Percentiles rank a stretch among this genome's conserved stretches.
phyloP scores from a whole-genome alignment of 2,888 invertebrate species.

The Amphipyra berbera region DNA sequence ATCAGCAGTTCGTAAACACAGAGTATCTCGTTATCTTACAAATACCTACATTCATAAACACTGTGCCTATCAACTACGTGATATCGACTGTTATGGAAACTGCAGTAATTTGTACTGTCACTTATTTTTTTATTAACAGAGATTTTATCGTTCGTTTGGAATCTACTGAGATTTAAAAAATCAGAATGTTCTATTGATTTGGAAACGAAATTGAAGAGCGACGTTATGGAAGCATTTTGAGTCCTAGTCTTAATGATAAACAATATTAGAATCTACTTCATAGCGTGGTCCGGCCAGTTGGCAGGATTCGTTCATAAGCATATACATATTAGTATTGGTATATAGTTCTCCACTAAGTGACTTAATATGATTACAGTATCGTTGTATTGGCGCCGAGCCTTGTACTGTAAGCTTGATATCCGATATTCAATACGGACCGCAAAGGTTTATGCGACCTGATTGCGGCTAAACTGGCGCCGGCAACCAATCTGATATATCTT shows the following conservation, averaged over 20 bases:
- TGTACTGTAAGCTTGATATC: conserved; percentile 67
- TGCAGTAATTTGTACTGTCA: conserved; percentile 15
- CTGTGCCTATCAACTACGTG: conserved; percentile 65
- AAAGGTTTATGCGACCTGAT: conserved; percentile 75
- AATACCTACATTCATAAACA: conserved; percentile 70
- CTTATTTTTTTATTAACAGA: background rate
- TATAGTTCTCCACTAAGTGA: background rate
- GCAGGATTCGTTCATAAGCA: background rate
- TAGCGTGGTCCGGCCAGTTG: background rate
- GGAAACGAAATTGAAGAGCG: background rate
- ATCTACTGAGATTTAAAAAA: background rate
- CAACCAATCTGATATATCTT: conserved; percentile 25
- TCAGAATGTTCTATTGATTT: background rate
- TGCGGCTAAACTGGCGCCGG: conserved; percentile 72
- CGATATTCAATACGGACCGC: conserved; percentile 77
- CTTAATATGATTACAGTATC: conserved; percentile 4
- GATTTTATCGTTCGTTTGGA: background rate
- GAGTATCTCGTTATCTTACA: conserved; percentile 70
- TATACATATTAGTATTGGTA: background rate
- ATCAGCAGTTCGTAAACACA: conserved; percentile 75
- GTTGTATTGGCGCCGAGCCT: conserved; percentile 16
- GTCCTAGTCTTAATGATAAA: background rate
- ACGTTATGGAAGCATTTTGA: background rate
- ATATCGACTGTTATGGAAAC: conserved; percentile 60
- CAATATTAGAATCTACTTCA: background rate